Conservation (phyloP, 2,113 vertebrate species). For the Anguilla japonica region DNA sequence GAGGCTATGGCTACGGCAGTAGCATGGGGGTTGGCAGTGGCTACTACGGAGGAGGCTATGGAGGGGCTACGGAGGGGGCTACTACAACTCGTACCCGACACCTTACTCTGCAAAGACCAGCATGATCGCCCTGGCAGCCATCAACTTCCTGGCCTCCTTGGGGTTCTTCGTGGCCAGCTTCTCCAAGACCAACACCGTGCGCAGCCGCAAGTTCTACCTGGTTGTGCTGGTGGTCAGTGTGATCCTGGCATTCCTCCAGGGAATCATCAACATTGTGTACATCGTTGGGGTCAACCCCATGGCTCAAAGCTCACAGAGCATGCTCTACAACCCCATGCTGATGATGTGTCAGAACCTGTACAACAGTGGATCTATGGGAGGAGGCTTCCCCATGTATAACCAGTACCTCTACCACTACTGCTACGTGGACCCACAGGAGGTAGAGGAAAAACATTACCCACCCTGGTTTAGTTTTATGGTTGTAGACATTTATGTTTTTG, state of each 20-base stretch:
- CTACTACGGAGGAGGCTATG: constrained; percentile 70
- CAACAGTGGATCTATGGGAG: constrained; percentile 58
- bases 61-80: constrained; percentile 64
- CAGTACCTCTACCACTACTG: constrained; percentile 93
- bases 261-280: constrained; percentile 82
- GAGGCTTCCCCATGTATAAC: constrained; percentile 72
- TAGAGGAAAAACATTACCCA: constrained; percentile 35
- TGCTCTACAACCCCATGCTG: constrained; percentile 78
- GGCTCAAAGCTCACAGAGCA: constrained; percentile 75
- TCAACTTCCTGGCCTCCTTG: constrained; percentile 76
- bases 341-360: constrained; percentile 76
- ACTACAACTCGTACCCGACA: constrained; percentile 68
- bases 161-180: constrained; percentile 74
- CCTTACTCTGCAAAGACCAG: constrained; percentile 78
- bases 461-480: neutral
- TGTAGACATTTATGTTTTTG: neutral
- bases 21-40: constrained; percentile 1
- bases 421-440: constrained; percentile 90
- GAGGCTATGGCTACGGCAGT: constrained; percentile 32
- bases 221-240: constrained; percentile 69
- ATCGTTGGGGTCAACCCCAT: constrained; percentile 84
- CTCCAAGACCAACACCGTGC: constrained; percentile 65
- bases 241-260: constrained; percentile 76
- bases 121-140: constrained; percentile 79
- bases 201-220: constrained; percentile 77